These are phyloP conservation scores for Anthrax anthrax DNA, from an alignment of 2,888 invertebrate species.

Conservation along the genomic window DNA sequence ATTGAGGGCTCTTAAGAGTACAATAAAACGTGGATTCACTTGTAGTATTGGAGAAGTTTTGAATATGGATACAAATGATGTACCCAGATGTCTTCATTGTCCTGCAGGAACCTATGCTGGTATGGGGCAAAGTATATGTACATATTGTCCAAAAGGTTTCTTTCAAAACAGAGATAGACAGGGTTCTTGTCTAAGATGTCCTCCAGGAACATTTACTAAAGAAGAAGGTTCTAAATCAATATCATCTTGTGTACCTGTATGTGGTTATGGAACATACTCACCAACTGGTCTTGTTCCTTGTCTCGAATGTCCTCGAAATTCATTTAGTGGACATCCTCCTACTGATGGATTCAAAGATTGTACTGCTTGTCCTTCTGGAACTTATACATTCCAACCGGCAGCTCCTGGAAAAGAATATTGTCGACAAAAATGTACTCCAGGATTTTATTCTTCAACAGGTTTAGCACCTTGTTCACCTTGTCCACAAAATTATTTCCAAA, in stretches of 20 bases:
- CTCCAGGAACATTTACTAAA: slow-evolving; percentile 81
- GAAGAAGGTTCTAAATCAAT: slow-evolving; percentile 80
- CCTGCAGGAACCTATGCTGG: slow-evolving; percentile 91
- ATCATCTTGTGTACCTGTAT: slow-evolving; percentile 81
- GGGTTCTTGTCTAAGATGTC: slow-evolving; percentile 80
- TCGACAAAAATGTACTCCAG: slow-evolving; percentile 75
- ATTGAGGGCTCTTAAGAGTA: slow-evolving; percentile 69
- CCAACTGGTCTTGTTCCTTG: slow-evolving; percentile 89
- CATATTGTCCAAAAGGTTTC: slow-evolving; percentile 79
- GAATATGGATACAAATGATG: slow-evolving; percentile 82
- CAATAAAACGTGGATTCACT: slow-evolving; percentile 77
- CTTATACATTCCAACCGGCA: slow-evolving; percentile 84
- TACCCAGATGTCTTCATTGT: slow-evolving; percentile 88
- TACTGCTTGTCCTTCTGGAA: slow-evolving; percentile 78
- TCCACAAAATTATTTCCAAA: slow-evolving; percentile 84
- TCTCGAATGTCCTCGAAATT: slow-evolving; percentile 84
- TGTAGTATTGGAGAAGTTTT: slow-evolving; percentile 88
- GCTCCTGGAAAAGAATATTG: slow-evolving; percentile 70
- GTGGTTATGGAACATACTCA: slow-evolving; percentile 91
- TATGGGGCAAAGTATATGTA: slow-evolving; percentile 80
- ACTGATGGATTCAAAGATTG: slow-evolving; percentile 87
- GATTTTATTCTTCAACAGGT: slow-evolving; percentile 85
- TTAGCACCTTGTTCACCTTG: slow-evolving; percentile 87
- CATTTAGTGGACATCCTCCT: slow-evolving; percentile 77
- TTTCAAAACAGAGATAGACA: slow-evolving; percentile 88